Evolutionary conservation across 2,113 vertebrate genomes (phyloP), one percentile per base, ranked within the genome.

Genomic region (Uria aalge): DNA sequence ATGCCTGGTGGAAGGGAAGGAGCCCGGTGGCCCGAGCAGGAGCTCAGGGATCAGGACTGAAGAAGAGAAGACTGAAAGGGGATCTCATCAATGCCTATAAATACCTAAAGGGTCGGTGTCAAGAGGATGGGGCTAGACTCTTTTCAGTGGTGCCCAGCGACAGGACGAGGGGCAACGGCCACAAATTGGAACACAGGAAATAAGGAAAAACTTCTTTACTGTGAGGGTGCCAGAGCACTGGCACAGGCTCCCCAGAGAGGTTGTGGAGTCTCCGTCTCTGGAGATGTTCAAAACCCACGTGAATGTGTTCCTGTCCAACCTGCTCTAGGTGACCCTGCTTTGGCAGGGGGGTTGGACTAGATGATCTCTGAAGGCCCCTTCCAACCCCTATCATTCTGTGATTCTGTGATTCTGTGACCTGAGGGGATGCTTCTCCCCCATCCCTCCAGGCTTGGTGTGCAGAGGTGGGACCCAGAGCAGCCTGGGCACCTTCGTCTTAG

Each of bases 21-120:
- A 89, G 38, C 60, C 34, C 0, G 0, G 30, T 4, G 27, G 52
- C 52, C 52, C 2, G 1, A 74, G 41, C 13, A 38, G 64, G 16
- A 90, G 11, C 48, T 81, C 3, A 1, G 48, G 52, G 69, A 20
- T 88, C 69, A 74, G 73, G 62, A 91, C 40, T 66, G 63, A 30
- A 43, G 41, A 64, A 64, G 40, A 64, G 63, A 21, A 45, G 41
- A 32, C 20, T 32, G 29, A 32, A 41, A 32, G 29, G 30, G 29
- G 20, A 34, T 43, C 41, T 34, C 14, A 32, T 34, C 63, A 32
- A 34, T 43, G 29, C 13, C 16, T 66, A 32, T 15, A 10, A 30
- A 30, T 64, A 41, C 29, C 40, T 64, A 41, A 66, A 66, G 13
- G 63, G 30, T 5, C 5, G 41, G 13, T 66, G 21, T 66, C 63